Conservation (phyloP, 2,113 vertebrate genomes). For the Malurus cyaneus region DNA sequence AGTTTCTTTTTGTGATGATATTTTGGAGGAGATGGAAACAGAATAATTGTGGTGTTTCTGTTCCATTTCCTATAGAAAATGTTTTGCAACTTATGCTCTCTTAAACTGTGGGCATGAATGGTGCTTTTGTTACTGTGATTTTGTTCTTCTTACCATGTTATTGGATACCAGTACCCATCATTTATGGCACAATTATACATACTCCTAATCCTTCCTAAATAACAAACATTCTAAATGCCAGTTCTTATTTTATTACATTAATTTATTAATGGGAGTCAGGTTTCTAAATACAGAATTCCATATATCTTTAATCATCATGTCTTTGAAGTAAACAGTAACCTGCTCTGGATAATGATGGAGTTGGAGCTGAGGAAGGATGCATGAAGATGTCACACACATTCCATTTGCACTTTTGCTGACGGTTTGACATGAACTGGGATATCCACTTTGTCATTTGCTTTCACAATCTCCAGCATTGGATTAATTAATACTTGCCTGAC, state of each 20-base stretch:
- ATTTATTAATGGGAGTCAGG: conserved; percentile 55
- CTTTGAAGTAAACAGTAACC: conserved; percentile 52
- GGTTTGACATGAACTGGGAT: conserved; percentile 14
- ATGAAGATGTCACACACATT: conserved; percentile 24
- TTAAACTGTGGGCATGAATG: background rate
- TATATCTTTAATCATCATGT: conserved; percentile 22
- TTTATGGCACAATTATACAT: background rate
- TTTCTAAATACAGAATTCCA: conserved; percentile 60
- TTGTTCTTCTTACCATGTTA: background rate
- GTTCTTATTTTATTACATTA: conserved; percentile 40
- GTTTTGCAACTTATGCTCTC: background rate
- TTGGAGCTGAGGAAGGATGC: background rate
- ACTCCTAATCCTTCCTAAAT: conserved; percentile 37
- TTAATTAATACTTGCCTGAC: conserved; percentile 15
- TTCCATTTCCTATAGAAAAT: background rate
- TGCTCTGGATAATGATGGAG: conserved; percentile 30
- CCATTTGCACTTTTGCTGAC: conserved; percentile 36
- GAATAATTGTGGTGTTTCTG: background rate
- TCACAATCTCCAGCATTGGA: conserved; percentile 1
- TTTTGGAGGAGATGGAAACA: background rate
- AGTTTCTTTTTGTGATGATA: background rate
- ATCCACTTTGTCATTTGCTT: conserved; percentile 39
- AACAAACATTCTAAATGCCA: conserved; percentile 36
- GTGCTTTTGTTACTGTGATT: conserved; percentile 15
- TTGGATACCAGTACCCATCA: background rate